These are phyloP conservation scores for Pygocentrus nattereri DNA, from an alignment of 2,797 vertebrate genomes.

Conservation along the genomic window DNA sequence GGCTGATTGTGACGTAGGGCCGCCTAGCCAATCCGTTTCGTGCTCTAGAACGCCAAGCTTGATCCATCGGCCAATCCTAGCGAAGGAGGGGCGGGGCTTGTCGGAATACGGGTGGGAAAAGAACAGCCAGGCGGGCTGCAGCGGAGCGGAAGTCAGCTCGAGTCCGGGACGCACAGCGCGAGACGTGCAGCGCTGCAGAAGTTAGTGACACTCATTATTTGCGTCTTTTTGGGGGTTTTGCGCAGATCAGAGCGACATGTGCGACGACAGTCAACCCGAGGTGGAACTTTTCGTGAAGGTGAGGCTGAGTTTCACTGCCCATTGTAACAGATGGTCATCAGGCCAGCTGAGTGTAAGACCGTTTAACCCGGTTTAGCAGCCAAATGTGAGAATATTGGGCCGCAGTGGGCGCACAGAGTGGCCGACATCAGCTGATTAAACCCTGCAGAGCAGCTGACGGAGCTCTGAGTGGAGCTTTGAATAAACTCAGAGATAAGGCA, in stretches of 20 bases:
- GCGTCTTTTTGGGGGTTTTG: not conserved
- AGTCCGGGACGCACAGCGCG: not conserved
- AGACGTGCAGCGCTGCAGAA: not conserved
- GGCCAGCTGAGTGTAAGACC: too few species aligned
- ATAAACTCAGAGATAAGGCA: not conserved
- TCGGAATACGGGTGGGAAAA: not conserved
- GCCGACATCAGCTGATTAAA: not conserved
- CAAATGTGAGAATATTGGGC: not conserved
- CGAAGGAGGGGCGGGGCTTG: not conserved
- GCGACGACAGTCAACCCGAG: slow-evolving; percentile 70
- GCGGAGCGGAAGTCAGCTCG: slow-evolving; percentile 36
- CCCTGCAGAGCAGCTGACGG: not conserved
- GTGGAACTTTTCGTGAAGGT: slow-evolving; percentile 86
- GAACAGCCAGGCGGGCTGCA: not conserved
- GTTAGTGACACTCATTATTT: too few species aligned
- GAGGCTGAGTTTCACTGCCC: slow-evolving; percentile 45
- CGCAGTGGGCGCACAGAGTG: not conserved
- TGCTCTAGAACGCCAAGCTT: not conserved
- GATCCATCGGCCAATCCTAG: not conserved
- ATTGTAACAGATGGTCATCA: too few species aligned
- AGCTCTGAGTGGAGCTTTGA: not conserved
- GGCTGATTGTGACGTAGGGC: too few species aligned
- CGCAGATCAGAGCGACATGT: slow-evolving; percentile 69
- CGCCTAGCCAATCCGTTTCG: not conserved
- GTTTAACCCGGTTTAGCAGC: too few species aligned